Percentiles rank a stretch among this genome's conserved stretches.
Conservation (phyloP, 2,888 invertebrate genomes). For the Neoitamus cyanurus region DNA sequence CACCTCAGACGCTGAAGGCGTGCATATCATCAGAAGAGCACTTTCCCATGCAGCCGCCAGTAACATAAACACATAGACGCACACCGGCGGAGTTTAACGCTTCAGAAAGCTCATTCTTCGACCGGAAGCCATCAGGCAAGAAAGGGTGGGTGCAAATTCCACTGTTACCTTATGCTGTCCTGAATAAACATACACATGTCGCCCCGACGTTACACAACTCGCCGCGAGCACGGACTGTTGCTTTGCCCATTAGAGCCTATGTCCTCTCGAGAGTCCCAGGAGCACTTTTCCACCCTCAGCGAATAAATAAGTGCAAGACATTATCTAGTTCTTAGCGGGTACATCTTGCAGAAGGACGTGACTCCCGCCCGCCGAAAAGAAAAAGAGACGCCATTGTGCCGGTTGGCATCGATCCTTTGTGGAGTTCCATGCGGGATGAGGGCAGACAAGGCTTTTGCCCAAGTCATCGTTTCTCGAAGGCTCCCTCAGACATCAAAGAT, state of each 20-base stretch:
- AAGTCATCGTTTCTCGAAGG: not conserved
- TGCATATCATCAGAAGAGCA: not conserved
- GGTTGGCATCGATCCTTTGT: not conserved
- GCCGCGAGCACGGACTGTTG: not conserved
- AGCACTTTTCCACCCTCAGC: not conserved
- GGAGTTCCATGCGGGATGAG: not conserved
- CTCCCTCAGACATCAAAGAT: not conserved
- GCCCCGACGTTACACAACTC: not conserved
- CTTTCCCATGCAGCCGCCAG: not conserved
- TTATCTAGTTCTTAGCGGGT: not conserved
- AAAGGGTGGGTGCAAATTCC: not conserved
- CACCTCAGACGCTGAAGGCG: not conserved
- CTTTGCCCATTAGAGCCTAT: not conserved
- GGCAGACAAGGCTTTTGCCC: not conserved
- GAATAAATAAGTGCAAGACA: not conserved
- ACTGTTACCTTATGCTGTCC: not conserved
- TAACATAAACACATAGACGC: not conserved
- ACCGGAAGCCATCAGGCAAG: conserved; percentile 1
- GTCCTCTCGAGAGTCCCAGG: not conserved
- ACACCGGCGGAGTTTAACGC: not conserved
- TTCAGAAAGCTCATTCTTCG: not conserved
- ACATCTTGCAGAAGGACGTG: not conserved
- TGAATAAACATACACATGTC: not conserved
- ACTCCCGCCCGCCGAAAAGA: not conserved
- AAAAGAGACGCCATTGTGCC: not conserved